Base-by-base conservation (phyloP, 2,888 invertebrate genomes). In the Notodonta dromedarius region DNA sequence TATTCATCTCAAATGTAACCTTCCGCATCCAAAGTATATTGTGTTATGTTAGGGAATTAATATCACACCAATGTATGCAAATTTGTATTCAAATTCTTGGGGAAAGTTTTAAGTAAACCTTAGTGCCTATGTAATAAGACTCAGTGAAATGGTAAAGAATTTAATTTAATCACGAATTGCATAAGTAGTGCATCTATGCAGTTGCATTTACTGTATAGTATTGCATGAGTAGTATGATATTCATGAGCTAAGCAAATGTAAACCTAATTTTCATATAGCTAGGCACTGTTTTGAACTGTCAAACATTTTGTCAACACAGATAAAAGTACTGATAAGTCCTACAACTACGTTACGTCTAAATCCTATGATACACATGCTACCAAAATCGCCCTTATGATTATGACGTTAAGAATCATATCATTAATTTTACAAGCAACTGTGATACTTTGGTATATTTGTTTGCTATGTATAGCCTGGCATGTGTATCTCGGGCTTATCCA, bases 341-440 rank as follows among this genome's bases (percentile, higher is more conserved):
- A n/a, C 48, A 14, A 16, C 11, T 13, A 52, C 32, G 9, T 52
- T 24, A 16, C 13, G 46, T 16, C 50, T 16, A 16, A 50, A 16
- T 40, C 46, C 6, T 57, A 35, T 53, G 40, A 59, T 53, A 56
- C 52, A 52, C 52, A 52, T 52, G 52, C 52, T 13, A 32, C 32
- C 0, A 32, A 52, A 12, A 32, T 32, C 52, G 12, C 5, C 52
- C 12, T 32, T 52, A 52, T 52, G 13, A 12, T 32, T 11, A 16
- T 52, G 13, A n/a, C 13, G 13, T 46, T 46, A 46, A n/a, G 46
- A n/a, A 5, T 46, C n/a, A 46, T 46, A n/a, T 6, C 11, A 5
- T 11, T 46, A 46, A n/a, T 13, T n/a, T 46, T 46, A n/a, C n/a
- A 12, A 40, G 40, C 46, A 5, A n/a, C 13, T 46, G 13, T 5